Percentiles rank a stretch among this genome's conserved stretches.
These are phyloP conservation scores for Artemia sinica DNA, from an alignment of 2,888 invertebrate species.

Conservation along the genomic window DNA sequence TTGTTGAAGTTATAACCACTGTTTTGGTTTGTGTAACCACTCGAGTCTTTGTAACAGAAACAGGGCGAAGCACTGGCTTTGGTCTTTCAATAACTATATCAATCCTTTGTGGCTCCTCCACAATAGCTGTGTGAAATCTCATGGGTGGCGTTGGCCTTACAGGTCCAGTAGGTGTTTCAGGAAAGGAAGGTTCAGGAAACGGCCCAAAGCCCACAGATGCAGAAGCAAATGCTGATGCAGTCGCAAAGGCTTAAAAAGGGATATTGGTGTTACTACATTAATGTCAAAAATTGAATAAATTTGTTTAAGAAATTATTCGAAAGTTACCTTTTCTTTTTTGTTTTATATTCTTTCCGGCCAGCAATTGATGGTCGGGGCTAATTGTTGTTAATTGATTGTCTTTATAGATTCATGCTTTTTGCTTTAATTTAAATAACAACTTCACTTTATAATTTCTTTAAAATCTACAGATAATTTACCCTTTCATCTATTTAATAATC, in stretches of 20 bases:
- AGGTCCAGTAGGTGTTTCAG: neutral
- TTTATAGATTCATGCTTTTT: too few species aligned
- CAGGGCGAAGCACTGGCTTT: neutral
- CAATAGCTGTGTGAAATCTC: neutral
- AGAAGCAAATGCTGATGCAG: neutral
- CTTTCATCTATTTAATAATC: too few species aligned
- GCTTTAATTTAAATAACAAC: too few species aligned
- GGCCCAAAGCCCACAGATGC: neutral
- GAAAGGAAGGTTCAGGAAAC: neutral
- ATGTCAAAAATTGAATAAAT: too few species aligned
- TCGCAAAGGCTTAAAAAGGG: neutral
- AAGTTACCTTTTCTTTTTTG: too few species aligned
- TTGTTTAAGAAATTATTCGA: too few species aligned
- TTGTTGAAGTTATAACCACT: neutral
- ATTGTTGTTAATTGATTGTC: too few species aligned
- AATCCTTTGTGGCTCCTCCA: neutral
- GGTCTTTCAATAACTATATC: conserved; percentile 4
- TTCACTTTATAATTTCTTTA: too few species aligned
- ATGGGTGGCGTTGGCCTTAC: neutral
- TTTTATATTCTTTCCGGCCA: too few species aligned
- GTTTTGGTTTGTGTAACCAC: neutral
- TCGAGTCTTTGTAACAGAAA: conserved; percentile 1
- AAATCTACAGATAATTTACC: too few species aligned
- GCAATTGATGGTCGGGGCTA: too few species aligned
- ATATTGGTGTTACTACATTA: too few species aligned